Base-by-base conservation (phyloP, 2,113 vertebrate genomes). In the Murina feae region DNA sequence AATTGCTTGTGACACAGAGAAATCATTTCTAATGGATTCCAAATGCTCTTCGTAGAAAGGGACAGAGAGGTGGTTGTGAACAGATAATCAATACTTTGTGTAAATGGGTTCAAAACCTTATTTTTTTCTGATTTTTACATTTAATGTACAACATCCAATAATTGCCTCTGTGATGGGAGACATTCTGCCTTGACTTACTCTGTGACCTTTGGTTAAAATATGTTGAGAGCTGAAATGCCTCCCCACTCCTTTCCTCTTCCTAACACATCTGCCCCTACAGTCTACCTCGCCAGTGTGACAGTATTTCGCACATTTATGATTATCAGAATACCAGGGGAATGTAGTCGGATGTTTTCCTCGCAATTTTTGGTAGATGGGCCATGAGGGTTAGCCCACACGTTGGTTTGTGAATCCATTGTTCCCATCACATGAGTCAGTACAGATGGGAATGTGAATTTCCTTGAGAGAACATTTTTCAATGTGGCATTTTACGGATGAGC, bases 351-450 rank as follows among this genome's bases (percentile, higher is more conserved):
- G 37, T 25, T 47, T 32, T 51, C 74, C 51, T 65, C 11, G 5
- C 25, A 18, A 17, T 23, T 86, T 86, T 68, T 20, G 32, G 63
- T 74, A 39, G 42, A 53, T 23, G 21, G 39, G 66, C 53, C 80
- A 49, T 35, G 44, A 49, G 55, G 23, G 9, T 55, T 44, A 89
- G 44, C 39, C 76, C 93, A 81, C 84, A 55, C 7, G 7, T 0
- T 68, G 25, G 28, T 72, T 23, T 74, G 71, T 58, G 88, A 93
- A 78, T 55, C 11, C 28, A 76, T 3, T 60, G 65, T 85, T 91
- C 65, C 91, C 42, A 79, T 88, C 53, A 35, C 42, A 88, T 86
- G 76, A 94, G 28, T 91, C 90, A 68, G 68, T 75, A 83, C 30
- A 53, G 18, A 90, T 28, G n/a, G 39, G 55, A 95, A 81, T 85